These are phyloP conservation scores for Leptosomus discolor DNA, from an alignment of 2,113 vertebrate genomes.

Conservation along the genomic window DNA sequence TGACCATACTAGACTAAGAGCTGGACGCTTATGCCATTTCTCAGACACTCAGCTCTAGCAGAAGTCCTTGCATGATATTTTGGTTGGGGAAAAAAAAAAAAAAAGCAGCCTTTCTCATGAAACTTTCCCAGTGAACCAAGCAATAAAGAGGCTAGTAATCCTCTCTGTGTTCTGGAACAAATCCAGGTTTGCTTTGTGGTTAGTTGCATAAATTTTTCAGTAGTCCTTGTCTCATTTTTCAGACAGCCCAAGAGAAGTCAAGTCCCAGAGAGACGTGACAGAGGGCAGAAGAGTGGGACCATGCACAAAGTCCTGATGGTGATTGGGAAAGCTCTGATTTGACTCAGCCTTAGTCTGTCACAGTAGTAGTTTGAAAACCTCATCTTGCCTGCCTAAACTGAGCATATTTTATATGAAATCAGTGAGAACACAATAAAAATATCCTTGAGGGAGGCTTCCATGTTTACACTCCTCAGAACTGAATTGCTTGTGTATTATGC, in stretches of 20 bases:
- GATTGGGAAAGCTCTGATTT: background rate
- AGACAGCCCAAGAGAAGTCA: background rate
- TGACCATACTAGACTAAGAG: background rate
- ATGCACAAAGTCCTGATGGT: background rate
- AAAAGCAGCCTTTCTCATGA: background rate
- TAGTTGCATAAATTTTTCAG: background rate
- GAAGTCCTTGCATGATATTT: background rate
- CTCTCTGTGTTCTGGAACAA: background rate
- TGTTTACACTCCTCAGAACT: background rate
- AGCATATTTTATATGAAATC: background rate
- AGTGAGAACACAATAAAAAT: background rate
- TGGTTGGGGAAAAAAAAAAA: background rate
- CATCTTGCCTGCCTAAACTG: background rate
- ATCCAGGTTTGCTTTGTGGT: background rate
- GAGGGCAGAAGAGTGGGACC: background rate
- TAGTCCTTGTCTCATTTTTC: background rate
- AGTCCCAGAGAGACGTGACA: background rate
- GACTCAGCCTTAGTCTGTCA: background rate
- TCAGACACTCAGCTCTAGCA: background rate
- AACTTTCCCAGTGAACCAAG: background rate
- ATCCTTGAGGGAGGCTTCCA: background rate
- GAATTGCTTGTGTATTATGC: background rate
- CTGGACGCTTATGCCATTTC: background rate
- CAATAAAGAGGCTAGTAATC: background rate
- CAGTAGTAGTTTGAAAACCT: background rate